Evolutionary conservation across 2,797 vertebrate species (phyloP).

Genomic region (Oreochromis grahami): DNA sequence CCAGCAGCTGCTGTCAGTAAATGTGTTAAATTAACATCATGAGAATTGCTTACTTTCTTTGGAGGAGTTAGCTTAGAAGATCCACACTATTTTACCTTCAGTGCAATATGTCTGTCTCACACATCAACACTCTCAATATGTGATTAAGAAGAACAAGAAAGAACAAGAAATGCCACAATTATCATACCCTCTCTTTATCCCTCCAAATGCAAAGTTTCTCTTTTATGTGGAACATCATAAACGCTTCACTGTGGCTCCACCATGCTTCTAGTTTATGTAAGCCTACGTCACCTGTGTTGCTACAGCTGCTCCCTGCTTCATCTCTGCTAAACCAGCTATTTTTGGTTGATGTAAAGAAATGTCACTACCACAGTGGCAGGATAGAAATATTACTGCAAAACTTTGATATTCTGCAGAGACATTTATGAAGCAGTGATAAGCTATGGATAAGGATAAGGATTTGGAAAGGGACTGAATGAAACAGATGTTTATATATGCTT

Average conservation of each 20-base stretch:
- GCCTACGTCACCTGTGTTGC: not conserved
- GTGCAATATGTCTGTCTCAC: not conserved
- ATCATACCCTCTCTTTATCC: not conserved
- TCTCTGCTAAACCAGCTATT: not conserved
- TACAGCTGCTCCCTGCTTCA: not conserved
- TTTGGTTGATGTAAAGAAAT: not conserved
- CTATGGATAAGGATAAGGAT: not conserved
- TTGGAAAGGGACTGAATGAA: not conserved
- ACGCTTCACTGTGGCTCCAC: not conserved
- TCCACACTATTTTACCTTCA: not conserved
- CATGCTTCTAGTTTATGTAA: not conserved
- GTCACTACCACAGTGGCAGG: not conserved
- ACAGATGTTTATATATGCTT: not conserved
- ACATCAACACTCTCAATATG: not conserved
- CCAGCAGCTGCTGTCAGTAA: not conserved
- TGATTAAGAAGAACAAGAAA: not conserved
- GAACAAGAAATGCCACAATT: not conserved
- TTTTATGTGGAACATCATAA: not conserved
- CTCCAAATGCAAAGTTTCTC: not conserved
- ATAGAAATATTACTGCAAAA: not conserved
- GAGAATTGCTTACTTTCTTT: not conserved
- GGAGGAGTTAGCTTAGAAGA: not conserved
- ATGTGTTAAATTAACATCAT: not conserved
- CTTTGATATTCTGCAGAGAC: not conserved
- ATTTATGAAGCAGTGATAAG: not conserved